Percentiles rank a stretch among this genome's conserved stretches.
Evolutionary conservation across 2,797 vertebrate genomes (phyloP).

Genomic region (Neosilurus hyrtlii): DNA sequence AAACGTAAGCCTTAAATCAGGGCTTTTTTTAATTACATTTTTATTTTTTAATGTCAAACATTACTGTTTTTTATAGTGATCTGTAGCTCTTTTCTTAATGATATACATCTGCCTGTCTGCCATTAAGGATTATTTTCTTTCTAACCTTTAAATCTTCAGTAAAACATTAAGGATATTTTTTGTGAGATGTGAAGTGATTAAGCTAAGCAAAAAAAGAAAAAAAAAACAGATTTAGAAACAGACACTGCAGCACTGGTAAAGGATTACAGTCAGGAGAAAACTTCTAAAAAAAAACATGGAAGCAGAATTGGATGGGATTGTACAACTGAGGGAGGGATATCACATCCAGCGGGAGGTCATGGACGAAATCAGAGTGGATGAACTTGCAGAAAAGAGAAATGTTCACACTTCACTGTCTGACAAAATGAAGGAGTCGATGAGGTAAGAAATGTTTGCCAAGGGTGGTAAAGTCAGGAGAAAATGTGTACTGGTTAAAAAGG

Average conservation of each 20-base stretch:
- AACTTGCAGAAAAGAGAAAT: slow-evolving; percentile 62
- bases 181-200: not conserved
- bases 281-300: slow-evolving; percentile 21
- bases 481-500: not conserved
- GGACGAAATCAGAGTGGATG: slow-evolving; percentile 68
- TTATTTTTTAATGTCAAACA: not conserved
- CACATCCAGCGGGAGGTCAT: slow-evolving; percentile 65
- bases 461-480: not conserved
- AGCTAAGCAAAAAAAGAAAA: not conserved
- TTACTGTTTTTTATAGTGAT: not conserved
- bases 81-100: not conserved
- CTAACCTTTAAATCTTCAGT: not conserved
- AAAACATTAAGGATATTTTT: not conserved
- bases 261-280: not conserved
- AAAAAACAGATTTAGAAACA: not conserved
- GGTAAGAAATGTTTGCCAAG: slow-evolving; percentile 31
- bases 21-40: not conserved
- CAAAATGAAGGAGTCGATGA: slow-evolving; percentile 64
- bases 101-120: not conserved
- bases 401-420: slow-evolving; percentile 55
- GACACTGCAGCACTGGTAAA: not conserved
- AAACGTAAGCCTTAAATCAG: not conserved
- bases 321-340: slow-evolving; percentile 53
- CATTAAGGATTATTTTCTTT: not conserved
- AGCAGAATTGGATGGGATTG: not conserved